Base-by-base conservation (phyloP, 2,113 vertebrate species). In the Phylloscopus trochiloides region DNA sequence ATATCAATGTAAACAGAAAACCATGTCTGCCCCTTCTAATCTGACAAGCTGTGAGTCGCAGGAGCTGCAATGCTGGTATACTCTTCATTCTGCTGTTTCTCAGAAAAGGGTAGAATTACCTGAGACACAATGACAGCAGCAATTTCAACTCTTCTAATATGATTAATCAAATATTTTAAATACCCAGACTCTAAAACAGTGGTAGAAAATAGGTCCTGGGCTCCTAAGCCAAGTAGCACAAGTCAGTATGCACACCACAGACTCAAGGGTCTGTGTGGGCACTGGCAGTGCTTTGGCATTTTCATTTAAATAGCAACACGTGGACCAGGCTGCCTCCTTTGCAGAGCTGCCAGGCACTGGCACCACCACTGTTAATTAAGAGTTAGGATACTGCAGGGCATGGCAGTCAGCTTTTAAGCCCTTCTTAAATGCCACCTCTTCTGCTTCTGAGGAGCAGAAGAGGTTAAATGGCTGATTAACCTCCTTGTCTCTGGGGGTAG, bases 1-100 rank as follows among this genome's bases (percentile, higher is more conserved):
- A 72, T 92, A 90, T n/a, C 70, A 68, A 42, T 50, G 51, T 51
- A 79, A 95, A 79, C 75, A 83, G 36, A 85, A 93, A 92, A 51
- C 19, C 17, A 8, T 66, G 16, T 65, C 61, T 26, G 6, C n/a
- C 81, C 29, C 52, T 78, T 66, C 61, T 63, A 29, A 78, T 58
- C 36, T 58, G 65, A 51, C 73, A 71, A 47, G 24, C 51, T 63
- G 22, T 66, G 90, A 92, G 76, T 91, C 81, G 63, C n/a, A 78
- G 42, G 73, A 34, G 48, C 31, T 81, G 90, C 73, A 82, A n/a
- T 63, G 14, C 36, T 72, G 24, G 40, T 58, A 45, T 29, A 59
- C 31, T 6, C 19, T 55, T 34, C 43, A 8, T 45, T 89, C 59
- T 79, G 70, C 38, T 92, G 8, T 54, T 90, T 68, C 52, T 82